These are phyloP conservation scores for Galaxias olidus DNA, from an alignment of 2,797 vertebrate species.

Conservation along the genomic window DNA sequence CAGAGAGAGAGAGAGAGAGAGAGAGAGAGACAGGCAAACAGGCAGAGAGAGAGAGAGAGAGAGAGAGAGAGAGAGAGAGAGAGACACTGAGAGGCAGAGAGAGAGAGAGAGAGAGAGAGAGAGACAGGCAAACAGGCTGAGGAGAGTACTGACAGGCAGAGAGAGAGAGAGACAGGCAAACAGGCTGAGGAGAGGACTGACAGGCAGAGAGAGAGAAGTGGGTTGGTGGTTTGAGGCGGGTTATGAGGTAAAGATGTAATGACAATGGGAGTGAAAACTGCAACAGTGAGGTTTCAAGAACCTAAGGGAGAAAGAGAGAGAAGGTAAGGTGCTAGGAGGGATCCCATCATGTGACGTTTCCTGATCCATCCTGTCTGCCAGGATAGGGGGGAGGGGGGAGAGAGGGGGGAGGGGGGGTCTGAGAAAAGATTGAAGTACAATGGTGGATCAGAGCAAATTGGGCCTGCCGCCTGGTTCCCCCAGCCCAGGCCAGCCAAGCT, in stretches of 20 bases:
- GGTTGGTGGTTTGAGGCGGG: too few species aligned
- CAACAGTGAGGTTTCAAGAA: not conserved
- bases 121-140: not conserved
- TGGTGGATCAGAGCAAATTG: too few species aligned
- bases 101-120: not conserved
- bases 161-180: not conserved
- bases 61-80: not conserved
- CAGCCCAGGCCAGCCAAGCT: conserved; percentile 12
- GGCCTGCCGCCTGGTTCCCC: conserved; percentile 1
- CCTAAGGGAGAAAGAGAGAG: not conserved
- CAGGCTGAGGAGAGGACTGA: too few species aligned
- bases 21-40: too few species aligned
- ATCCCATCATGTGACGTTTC: conserved; percentile 24
- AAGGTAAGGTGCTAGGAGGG: conserved; percentile 20
- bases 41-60: too few species aligned
- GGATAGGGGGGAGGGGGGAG: conserved; percentile 8
- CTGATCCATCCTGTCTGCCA: conserved; percentile 24
- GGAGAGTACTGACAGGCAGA: too few species aligned
- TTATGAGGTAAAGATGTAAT: not conserved
- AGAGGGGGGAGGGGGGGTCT: conserved; percentile 13
- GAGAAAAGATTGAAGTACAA: too few species aligned
- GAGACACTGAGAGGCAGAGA: too few species aligned
- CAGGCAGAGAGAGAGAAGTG: not conserved
- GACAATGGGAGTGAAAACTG: not conserved
- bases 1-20: not conserved